Evolutionary conservation across 2,888 invertebrate species (phyloP), one percentile per base, ranked within the genome.

Genomic region (Heterodera filipjevi): DNA sequence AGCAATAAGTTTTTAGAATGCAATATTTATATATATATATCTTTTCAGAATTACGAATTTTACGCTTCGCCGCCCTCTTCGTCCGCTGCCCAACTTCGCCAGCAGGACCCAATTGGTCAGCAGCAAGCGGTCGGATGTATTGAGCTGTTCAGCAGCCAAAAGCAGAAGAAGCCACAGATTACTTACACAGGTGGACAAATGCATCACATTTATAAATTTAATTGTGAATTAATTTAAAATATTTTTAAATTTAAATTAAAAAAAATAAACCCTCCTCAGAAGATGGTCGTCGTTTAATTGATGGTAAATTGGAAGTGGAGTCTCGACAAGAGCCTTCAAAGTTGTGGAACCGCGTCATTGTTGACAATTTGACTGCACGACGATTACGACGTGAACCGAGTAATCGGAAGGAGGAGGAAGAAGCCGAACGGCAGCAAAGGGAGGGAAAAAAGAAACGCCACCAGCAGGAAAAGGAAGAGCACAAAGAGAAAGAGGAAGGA

Each of bases 11-110:
- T 10, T 53, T 53, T 19, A 22, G 22, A 53, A 19, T 53, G n/a
- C n/a, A n/a, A n/a, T n/a, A n/a, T n/a, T n/a, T n/a, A n/a, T n/a
- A n/a, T n/a, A n/a, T n/a, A n/a, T n/a, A n/a, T 53, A 27, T 3
- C 27, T 27, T n/a, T n/a, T 27, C 27, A 59, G 59, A 59, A 59
- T 22, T 59, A 59, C 59, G 59, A 59, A 27, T 59, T 59, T 27
- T 59, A 59, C 59, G 59, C 59, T 27, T 59, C 59, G 59, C 59
- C 59, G 59, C 59, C 59, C 59, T 27, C 59, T n/a, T 59, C 59
- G 59, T 59, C 59, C 27, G 27, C 59, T 59, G 8, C 10, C 59
- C 59, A 59, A 59, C 27, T 59, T 6, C 59, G 59, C 19, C 53
- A 53, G 19, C 5, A 22, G 19, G 53, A 22, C 16, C 16, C 53